Evolutionary conservation across 2,797 vertebrate species (phyloP), one percentile per base, ranked within the genome.

Genomic region (Ciconia nigra): DNA sequence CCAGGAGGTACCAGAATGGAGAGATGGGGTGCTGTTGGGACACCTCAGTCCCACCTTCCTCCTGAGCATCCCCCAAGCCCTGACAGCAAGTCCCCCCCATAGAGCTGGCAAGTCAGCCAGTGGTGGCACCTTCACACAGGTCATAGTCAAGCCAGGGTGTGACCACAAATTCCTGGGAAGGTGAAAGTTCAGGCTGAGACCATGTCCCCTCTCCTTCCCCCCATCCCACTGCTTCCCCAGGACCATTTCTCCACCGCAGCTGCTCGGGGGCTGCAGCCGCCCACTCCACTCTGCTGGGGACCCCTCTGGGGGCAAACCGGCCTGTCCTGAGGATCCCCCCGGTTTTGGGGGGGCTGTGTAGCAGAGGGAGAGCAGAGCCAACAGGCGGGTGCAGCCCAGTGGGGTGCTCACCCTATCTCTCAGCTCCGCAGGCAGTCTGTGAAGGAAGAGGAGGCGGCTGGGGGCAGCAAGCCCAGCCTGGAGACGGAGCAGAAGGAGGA

Each of bases 351-450:
- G 22, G 12, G 5, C 51, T 70, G 28, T 66, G 79, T 7, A 35
- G 58, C 63, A 49, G 31, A n/a, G 49, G 10, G 10, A 39, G 39
- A 59, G 51, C 15, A 2, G 57, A 35, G 57, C 57, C 35, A 22
- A 8, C 57, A 58, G n/a, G 57, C 5, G 15, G 22, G 42, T 65
- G 22, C 42, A 54, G n/a, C 29, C 47, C 16, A 5, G 22, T 28
- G 3, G 2, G 55, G 41, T 11, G 19, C 76, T 98, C 39, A 98
- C 7, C 33, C 13, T 42, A 3, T 9, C 39, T 16, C 89, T 90
- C 69, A 98, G 98, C 96, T 98, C 77, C 98, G 98, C 91, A 98
- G 98, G 86, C 90, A 98, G 82, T 97, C 96, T 0, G 93, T 87
- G 87, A 98, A 97, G 83, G 97, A 97, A 69, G 95, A 96, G 7